phyloP scores from a whole-genome alignment of 1,140 invertebrate species.

The Aleiodes sp. region DNA sequence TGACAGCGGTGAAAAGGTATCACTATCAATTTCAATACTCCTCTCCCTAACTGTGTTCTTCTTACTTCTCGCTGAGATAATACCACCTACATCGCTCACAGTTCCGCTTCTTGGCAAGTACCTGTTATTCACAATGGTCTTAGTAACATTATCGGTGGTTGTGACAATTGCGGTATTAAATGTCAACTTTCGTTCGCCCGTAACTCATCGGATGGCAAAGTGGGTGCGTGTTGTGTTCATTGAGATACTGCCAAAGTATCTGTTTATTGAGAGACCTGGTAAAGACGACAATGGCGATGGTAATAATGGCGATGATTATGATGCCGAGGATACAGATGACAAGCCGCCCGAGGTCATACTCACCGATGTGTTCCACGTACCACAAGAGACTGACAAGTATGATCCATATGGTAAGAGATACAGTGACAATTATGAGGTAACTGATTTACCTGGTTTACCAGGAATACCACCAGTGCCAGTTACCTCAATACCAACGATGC shows the following conservation, averaged over 20 bases:
- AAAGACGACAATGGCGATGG: slow-evolving; percentile 77
- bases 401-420: slow-evolving; percentile 71
- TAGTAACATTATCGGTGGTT: slow-evolving; percentile 97
- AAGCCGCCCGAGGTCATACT: slow-evolving; percentile 75
- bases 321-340: slow-evolving; percentile 68
- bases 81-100: slow-evolving; percentile 98
- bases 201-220: slow-evolving; percentile 93
- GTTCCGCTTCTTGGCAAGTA: slow-evolving; percentile 98
- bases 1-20: slow-evolving; percentile 97
- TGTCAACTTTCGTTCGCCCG: slow-evolving; percentile 97
- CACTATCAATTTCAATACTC: slow-evolving; percentile 97
- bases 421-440: slow-evolving; percentile 77
- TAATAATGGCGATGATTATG: slow-evolving; percentile 70
- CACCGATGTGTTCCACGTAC: slow-evolving; percentile 76
- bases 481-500: slow-evolving; percentile 48
- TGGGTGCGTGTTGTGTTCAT: slow-evolving; percentile 92
- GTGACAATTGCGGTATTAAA: slow-evolving; percentile 98
- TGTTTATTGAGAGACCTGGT: slow-evolving; percentile 85
- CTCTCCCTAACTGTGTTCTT: slow-evolving; percentile 99
- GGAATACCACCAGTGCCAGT: slow-evolving; percentile 30
- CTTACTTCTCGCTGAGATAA: slow-evolving; percentile 96
- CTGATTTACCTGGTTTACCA: slow-evolving; percentile 69
- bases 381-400: slow-evolving; percentile 77
- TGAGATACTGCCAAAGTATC: slow-evolving; percentile 84
- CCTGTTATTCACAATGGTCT: slow-evolving; percentile 98